Evolutionary conservation across 2,113 vertebrate species (phyloP), one percentile per base, ranked within the genome.

Genomic region (Lophura nycthemera): DNA sequence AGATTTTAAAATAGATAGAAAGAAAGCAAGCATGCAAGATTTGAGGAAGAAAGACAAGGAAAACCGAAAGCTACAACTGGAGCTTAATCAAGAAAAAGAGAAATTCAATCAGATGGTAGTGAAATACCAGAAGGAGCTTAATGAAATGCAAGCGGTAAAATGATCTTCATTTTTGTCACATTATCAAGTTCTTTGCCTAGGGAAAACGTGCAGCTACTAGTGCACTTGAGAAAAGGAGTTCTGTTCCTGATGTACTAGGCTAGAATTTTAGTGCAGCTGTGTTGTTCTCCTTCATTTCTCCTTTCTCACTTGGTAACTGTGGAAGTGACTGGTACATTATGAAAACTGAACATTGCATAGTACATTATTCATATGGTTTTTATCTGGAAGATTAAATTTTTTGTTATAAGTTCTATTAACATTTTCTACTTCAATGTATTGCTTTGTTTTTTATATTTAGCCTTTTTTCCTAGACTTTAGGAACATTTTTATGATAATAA

Each of bases 31-130:
- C 89, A 99, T 98, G 29, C 98, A 99, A 42, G 99, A 99, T 97
- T 97, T 99, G 96, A 98, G 99, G 90, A 99, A 99, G 98, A 99
- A 99, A 88, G 99, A 99, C 98, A 99, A 99, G 96, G 99, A 99
- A 97, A 99, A 99, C 96, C 97, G 99, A 94, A 99, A 99, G 93
- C 98, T 99, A 22, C 99, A 99, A 80, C 95, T 99, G 94, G 99
- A 99, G 75, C 99, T 99, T 43, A 99, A 99, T 97, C 99, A 99
- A 97, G 99, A 99, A 97, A 99, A 99, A 95, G 99, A 99, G 60
- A 99, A 99, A 97, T 99, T 98, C 88, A 99, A 99, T 97, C 98
- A 99, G 92, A 99, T 99, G 98, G 99, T 99, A 91, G 98, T 99
- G 96, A 99, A 99, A 96, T 98, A 99, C 95, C 99, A 99, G 95